Conservation (phyloP, 2,888 invertebrate genomes). For the Hanleya hanleyi region DNA sequence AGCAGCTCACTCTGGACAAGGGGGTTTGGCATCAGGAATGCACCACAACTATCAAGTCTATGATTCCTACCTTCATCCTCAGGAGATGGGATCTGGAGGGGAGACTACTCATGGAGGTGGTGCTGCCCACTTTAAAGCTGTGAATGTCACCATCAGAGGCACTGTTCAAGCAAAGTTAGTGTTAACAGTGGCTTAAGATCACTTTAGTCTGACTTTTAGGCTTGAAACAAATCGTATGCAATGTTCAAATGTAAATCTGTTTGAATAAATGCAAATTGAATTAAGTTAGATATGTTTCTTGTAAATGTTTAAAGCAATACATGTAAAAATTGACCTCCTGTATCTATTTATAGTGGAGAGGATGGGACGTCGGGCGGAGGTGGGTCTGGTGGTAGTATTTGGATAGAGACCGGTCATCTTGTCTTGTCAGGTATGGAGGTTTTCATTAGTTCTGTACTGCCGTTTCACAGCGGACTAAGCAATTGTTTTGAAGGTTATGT, state of each 20-base stretch:
- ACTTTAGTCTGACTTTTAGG: not conserved
- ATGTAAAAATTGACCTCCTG: too few relatives aligned
- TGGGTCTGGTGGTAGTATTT: constrained; percentile 53
- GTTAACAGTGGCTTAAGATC: not conserved
- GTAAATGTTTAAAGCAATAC: too few relatives aligned
- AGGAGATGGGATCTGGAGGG: constrained; percentile 42
- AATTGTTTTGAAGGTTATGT: too few relatives aligned
- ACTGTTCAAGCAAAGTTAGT: constrained; percentile 51
- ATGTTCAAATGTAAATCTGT: too few relatives aligned
- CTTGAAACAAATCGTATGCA: not conserved
- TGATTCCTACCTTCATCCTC: constrained; percentile 44
- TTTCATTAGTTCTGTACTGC: too few relatives aligned
- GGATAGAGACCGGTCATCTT: constrained; percentile 27
- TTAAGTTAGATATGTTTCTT: too few relatives aligned
- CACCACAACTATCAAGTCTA: constrained; percentile 30
- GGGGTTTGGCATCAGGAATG: constrained; percentile 30
- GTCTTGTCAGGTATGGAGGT: not conserved
- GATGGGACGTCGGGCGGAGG: constrained; percentile 39
- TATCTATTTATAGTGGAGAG: constrained; percentile 1
- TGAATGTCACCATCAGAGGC: constrained; percentile 38
- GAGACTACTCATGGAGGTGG: constrained; percentile 45
- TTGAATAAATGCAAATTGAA: too few relatives aligned
- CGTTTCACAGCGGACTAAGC: too few relatives aligned
- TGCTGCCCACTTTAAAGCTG: constrained; percentile 31
- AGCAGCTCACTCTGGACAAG: constrained; percentile 53